These are phyloP conservation scores for Camponotus fellah DNA, from an alignment of 2,888 invertebrate genomes.

Conservation along the genomic window DNA sequence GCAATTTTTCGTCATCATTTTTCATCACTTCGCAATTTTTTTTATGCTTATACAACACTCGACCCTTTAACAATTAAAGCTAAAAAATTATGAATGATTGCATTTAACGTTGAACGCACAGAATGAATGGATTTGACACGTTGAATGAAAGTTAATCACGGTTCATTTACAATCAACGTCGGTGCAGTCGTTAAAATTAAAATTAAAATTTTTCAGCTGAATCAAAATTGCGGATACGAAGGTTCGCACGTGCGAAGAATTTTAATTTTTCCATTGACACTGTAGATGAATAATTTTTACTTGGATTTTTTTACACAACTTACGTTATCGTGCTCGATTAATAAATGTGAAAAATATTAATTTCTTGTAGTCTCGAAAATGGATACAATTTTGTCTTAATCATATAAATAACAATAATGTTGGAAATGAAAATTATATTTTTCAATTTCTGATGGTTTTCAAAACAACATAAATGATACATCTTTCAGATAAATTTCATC, in stretches of 20 bases:
- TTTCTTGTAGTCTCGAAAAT: background rate
- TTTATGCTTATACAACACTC: background rate
- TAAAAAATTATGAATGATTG: background rate
- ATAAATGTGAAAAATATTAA: background rate
- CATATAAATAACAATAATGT: slow-evolving; percentile 18
- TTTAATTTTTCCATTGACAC: background rate
- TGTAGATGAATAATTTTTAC: background rate
- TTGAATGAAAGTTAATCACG: background rate
- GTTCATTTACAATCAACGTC: background rate
- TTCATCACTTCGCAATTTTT: background rate
- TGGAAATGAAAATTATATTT: background rate
- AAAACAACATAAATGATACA: background rate
- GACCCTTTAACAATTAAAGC: background rate
- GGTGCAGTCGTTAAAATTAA: background rate
- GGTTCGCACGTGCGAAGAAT: background rate
- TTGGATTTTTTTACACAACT: background rate
- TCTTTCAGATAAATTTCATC: background rate
- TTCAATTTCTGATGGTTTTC: background rate
- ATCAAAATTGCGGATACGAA: background rate
- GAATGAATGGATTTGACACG: background rate
- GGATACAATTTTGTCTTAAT: slow-evolving; percentile 13
- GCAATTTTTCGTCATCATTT: background rate
- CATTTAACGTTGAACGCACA: background rate
- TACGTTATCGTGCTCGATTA: background rate
- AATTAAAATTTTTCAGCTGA: background rate